Base-by-base conservation (phyloP, 2,113 vertebrate genomes). In the Ascaphus truei region DNA sequence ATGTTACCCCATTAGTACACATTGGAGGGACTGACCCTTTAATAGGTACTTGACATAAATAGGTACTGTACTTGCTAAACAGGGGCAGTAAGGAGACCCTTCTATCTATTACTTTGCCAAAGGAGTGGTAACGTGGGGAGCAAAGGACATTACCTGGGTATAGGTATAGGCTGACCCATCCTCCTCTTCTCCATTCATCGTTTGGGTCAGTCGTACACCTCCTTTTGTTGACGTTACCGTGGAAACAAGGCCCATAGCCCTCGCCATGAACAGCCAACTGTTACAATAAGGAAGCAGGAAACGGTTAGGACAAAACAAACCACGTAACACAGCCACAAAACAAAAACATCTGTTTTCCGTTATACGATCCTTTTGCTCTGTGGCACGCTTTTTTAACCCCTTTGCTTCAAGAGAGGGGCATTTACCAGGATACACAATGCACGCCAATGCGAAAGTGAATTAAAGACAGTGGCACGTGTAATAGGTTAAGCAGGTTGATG, bases 341-440 rank as follows among this genome's bases (percentile, higher is more conserved):
- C n/a, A n/a, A n/a, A n/a, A n/a, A n/a, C n/a, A n/a, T n/a, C n/a
- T 56, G 51, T 39, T 18, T 51, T 18, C 48, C 57, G 64, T 67
- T 31, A 56, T 34, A 22, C 33, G 52, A 66, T 47, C 15, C 51
- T 33, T 22, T 18, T 23, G 27, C 18, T 51, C 27, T 10, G 5
- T 33, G 30, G 22, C 20, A 5, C 7, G 41, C 15, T 9, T 6
- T 2, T 9, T 56, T 57, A 67, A 56, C 52, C 16, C 18, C 3
- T 7, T 39, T 43, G 57, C 12, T 41, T 25, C 48, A 48, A 11
- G 7, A 7, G 9, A 11, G 23, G 6, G n/a, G n/a, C n/a, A n/a
- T n/a, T n/a, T n/a, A n/a, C n/a, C n/a, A n/a, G n/a, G n/a, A n/a
- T n/a, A n/a, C n/a, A n/a, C n/a, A n/a, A n/a, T n/a, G n/a, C n/a